Evolutionary conservation across 1,140 invertebrate genomes (phyloP).

Genomic region (Drosophila ambigua): DNA sequence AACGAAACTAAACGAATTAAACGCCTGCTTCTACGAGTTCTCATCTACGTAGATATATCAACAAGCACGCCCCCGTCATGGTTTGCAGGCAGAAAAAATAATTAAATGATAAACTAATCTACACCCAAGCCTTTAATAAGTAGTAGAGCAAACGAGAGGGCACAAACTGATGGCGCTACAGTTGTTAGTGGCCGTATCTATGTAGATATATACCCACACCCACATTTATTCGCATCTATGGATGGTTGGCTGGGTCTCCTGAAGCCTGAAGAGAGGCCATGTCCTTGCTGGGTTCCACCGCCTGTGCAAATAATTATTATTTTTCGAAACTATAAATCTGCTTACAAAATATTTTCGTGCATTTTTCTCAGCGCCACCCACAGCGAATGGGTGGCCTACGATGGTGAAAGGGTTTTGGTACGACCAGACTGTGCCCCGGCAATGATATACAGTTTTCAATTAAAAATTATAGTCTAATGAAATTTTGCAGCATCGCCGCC

Average conservation of each 20-base stretch:
- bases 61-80: constrained; percentile 3
- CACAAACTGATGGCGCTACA: constrained; percentile 43
- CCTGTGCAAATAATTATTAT: constrained; percentile 78
- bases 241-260: background rate
- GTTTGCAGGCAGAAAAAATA: constrained; percentile 62
- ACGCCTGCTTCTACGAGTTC: constrained; percentile 27
- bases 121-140: constrained; percentile 62
- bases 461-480: constrained; percentile 75
- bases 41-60: constrained; percentile 12
- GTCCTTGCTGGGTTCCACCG: constrained; percentile 54
- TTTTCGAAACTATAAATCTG: constrained; percentile 78
- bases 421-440: constrained; percentile 53
- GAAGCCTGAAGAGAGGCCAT: background rate
- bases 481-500: constrained; percentile 57
- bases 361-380: constrained; percentile 53
- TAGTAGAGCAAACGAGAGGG: constrained; percentile 19
- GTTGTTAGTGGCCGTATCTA: constrained; percentile 14
- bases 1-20: constrained; percentile 77
- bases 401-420: background rate
- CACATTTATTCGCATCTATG: background rate
- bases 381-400: constrained; percentile 9
- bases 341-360: constrained; percentile 75
- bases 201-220: background rate
- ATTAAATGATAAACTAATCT: constrained; percentile 81
- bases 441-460: constrained; percentile 77